Conservation (phyloP, 2,888 invertebrate species). For the Dichetophora obliterata region DNA sequence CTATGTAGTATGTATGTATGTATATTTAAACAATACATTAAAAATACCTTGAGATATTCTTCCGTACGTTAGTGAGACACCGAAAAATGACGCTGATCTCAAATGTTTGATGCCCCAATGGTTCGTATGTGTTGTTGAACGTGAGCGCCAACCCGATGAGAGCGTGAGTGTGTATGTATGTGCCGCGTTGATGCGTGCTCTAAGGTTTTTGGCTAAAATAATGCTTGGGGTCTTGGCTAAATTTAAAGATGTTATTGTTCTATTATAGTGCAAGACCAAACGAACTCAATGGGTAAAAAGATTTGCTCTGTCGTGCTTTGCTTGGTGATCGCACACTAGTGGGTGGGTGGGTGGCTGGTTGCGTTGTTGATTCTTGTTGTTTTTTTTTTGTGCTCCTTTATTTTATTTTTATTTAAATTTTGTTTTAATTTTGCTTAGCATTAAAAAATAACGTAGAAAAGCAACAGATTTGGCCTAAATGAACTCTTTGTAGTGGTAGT, state of each 20-base stretch:
- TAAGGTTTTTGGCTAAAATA: slow-evolving; percentile 27
- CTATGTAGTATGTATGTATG: too few species aligned
- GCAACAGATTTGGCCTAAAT: slow-evolving; percentile 41
- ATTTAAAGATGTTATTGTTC: slow-evolving; percentile 36
- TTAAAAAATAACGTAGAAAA: neutral
- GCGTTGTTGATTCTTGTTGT: neutral
- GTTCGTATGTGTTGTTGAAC: neutral
- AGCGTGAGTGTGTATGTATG: neutral
- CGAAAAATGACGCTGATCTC: slow-evolving; percentile 5
- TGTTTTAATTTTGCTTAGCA: neutral
- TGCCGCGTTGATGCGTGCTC: neutral
- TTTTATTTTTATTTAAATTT: slow-evolving; percentile 5
- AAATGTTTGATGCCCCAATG: neutral
- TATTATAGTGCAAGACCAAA: neutral
- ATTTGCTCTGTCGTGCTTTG: neutral
- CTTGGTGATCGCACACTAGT: slow-evolving; percentile 1
- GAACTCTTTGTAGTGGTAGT: slow-evolving; percentile 59
- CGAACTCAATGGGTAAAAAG: slow-evolving; percentile 14
- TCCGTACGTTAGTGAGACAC: slow-evolving; percentile 4
- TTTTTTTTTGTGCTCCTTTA: neutral
- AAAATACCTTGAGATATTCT: slow-evolving; percentile 35
- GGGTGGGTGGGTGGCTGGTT: slow-evolving; percentile 30
- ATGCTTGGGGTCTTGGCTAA: slow-evolving; percentile 36
- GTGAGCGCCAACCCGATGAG: neutral
- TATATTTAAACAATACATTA: slow-evolving; percentile 24